Evolutionary conservation across 2,113 vertebrate species (phyloP), one percentile per base, ranked within the genome.

Genomic region (Microtus richardsoni): DNA sequence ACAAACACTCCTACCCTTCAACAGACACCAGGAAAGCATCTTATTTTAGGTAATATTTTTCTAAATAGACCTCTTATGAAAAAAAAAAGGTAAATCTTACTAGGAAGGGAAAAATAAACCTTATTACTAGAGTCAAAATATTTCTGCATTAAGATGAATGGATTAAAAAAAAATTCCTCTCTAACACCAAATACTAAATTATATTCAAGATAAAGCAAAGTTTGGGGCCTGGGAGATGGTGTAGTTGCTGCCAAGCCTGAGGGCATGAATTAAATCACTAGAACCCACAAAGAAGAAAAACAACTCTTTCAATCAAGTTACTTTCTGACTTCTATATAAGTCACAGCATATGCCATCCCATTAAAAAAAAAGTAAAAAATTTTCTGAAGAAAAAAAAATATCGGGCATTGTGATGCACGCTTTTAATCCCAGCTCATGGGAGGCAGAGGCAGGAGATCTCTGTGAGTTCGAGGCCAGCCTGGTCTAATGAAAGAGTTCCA

Each of bases 51-150:
- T 66, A 84, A 7, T 82, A 77, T 77, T 91, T 94, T 91, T 89
- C 54, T 93, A 92, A 95, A 95, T 7, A 91, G 39, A 89, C 36
- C 1, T 6, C 85, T 80, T 83, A n/a, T 62, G 16, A 17, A 54
- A 41, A 95, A 89, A 0, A 79, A 41, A 92, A 94, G 39, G 89
- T 75, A 94, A 89, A 95, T 95, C 89, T 97, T 54, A 97, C 10
- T 93, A 91, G 28, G 62, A 77, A 89, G 33, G 49, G 12, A 87
- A 91, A 91, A 88, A 82, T 47, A 92, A 84, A 83, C 12, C 41
- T 92, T 24, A 80, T 70, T 90, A 92, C 5, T 62, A 88, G 70
- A 83, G 36, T 79, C 47, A 83, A 89, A 77, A 78, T 68, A 66
- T 70, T 92, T 93, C 39, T 90, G 88, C 16, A 77, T 85, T 83